phyloP scores from a whole-genome alignment of 2,888 invertebrate species.

The Unio pictorum region DNA sequence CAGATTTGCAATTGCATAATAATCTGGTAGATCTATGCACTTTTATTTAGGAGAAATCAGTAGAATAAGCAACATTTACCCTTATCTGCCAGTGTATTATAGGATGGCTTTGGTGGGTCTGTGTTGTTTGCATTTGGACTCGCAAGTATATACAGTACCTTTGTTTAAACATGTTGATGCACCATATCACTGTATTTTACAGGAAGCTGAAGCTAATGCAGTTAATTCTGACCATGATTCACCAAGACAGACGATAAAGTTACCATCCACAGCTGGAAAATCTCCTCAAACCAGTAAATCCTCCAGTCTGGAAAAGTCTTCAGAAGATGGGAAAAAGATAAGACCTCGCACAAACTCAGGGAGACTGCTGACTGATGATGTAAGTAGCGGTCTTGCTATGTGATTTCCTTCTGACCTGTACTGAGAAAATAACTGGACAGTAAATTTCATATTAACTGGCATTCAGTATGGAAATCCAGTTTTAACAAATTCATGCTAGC shows the following conservation, averaged over 20 bases:
- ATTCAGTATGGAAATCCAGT: background rate
- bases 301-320: slow-evolving; percentile 30
- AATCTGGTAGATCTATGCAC: too few species aligned
- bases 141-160: too few species aligned
- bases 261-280: background rate
- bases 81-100: too few species aligned
- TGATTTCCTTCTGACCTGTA: too few species aligned
- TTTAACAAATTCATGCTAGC: background rate
- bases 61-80: too few species aligned
- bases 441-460: too few species aligned
- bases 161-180: background rate
- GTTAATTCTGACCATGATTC: slow-evolving; percentile 51
- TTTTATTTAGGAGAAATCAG: too few species aligned
- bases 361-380: slow-evolving; percentile 87
- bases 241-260: slow-evolving; percentile 19
- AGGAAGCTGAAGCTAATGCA: slow-evolving; percentile 51
- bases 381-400: slow-evolving; percentile 49
- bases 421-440: too few species aligned
- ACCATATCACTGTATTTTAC: background rate
- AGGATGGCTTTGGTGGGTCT: too few species aligned
- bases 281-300: slow-evolving; percentile 21
- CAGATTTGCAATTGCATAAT: too few species aligned
- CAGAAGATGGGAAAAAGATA: slow-evolving; percentile 14
- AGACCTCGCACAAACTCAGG: slow-evolving; percentile 84
- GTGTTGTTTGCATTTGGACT: too few species aligned